phyloP scores from a whole-genome alignment of 1,140 invertebrate genomes.

The Leptonema lineaticorne region DNA sequence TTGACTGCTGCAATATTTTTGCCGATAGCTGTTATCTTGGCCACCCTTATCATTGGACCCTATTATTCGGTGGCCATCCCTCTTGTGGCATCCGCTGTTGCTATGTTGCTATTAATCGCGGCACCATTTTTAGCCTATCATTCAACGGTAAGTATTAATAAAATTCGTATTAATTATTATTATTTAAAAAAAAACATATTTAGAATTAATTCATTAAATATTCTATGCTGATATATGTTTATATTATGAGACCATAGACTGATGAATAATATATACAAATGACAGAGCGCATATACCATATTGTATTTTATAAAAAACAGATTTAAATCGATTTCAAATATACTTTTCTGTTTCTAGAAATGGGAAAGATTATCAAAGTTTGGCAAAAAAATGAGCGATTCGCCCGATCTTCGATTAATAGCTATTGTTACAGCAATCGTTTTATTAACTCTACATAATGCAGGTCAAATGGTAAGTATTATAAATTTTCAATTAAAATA shows the following conservation, averaged over 20 bases:
- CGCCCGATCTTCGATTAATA: conserved; percentile 25
- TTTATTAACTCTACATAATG: conserved; percentile 29
- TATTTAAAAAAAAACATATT: no score
- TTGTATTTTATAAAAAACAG: no score
- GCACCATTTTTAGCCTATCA: conserved; percentile 8
- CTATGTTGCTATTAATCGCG: conserved; percentile 27
- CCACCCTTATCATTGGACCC: conserved; percentile 1
- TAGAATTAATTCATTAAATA: no score
- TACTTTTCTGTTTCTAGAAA: conserved; percentile 20
- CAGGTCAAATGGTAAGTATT: conserved; percentile 32
- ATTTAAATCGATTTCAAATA: not conserved
- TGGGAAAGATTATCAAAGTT: conserved; percentile 22
- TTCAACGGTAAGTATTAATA: conserved; percentile 10
- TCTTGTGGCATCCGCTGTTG: conserved; percentile 46
- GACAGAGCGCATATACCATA: no score
- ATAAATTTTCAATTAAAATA: not conserved
- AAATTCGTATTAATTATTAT: no score
- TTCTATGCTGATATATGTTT: no score
- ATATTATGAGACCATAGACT: no score
- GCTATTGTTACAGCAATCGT: conserved; percentile 9
- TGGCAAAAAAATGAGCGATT: conserved; percentile 29
- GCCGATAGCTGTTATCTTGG: conserved; percentile 42
- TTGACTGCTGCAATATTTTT: conserved; percentile 60
- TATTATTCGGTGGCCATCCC: conserved; percentile 23
- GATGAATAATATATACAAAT: no score